Conservation (phyloP, 2,113 vertebrate species). For the Prionailurus viverrinus region DNA sequence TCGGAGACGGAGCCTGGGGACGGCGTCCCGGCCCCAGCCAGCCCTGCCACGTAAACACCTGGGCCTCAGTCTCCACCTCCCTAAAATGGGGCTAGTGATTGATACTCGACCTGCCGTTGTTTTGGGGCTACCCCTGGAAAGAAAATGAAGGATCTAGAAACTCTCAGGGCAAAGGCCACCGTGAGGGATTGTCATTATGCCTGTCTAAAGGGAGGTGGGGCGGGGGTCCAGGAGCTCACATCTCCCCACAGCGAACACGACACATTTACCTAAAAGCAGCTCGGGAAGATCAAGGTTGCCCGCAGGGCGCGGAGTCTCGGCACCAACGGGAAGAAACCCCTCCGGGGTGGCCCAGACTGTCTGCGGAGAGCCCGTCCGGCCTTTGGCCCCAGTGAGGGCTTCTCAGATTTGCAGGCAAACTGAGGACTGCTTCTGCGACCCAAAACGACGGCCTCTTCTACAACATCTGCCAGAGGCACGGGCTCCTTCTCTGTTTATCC, state of each 20-base stretch:
- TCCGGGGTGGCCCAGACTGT: accelerated
- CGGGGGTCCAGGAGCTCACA: accelerated
- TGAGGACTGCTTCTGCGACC: neutral
- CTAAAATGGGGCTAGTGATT: neutral
- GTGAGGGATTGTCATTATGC: neutral
- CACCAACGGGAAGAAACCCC: neutral
- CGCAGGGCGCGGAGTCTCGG: accelerated
- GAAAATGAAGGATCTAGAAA: neutral
- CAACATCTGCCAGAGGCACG: neutral
- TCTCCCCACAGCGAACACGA: accelerated
- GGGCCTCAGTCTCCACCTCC: neutral
- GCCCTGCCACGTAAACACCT: neutral
- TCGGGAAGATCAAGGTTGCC: neutral
- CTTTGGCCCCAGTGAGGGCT: accelerated
- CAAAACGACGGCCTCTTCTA: neutral
- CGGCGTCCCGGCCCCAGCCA: neutral
- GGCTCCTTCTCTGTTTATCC: slow-evolving; percentile 45
- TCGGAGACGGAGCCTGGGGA: neutral
- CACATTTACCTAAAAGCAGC: accelerated
- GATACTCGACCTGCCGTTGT: neutral
- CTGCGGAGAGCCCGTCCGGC: accelerated
- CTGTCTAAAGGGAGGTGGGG: neutral
- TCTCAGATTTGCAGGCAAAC: neutral
- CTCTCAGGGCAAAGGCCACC: accelerated
- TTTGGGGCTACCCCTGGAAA: neutral